phyloP scores from a whole-genome alignment of 2,888 invertebrate genomes.

The Chrysolina oricalcia region DNA sequence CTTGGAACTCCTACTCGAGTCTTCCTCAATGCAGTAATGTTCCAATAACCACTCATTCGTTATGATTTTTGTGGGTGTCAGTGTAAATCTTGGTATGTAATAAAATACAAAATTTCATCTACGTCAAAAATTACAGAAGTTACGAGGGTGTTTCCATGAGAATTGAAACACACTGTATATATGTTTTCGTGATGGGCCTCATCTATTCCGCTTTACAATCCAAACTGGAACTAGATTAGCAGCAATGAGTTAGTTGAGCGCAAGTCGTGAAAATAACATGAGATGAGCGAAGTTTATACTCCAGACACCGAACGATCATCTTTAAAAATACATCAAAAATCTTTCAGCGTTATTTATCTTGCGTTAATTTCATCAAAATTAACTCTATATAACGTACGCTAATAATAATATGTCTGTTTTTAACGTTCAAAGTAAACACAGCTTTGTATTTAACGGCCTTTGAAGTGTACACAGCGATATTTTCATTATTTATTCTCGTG shows the following conservation, averaged over 20 bases:
- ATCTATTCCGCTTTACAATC: too few relatives aligned
- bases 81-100: too few relatives aligned
- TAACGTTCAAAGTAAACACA: slow-evolving; percentile 47
- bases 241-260: neutral
- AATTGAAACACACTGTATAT: too few relatives aligned
- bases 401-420: slow-evolving; percentile 51
- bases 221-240: too few relatives aligned
- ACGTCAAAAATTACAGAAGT: too few relatives aligned
- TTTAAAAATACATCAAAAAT: slow-evolving; percentile 19
- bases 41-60: too few relatives aligned
- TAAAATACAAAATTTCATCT: too few relatives aligned
- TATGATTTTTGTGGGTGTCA: too few relatives aligned
- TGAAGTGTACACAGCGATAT: slow-evolving; percentile 52
- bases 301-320: neutral
- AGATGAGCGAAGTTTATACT: neutral
- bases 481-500: slow-evolving; percentile 51
- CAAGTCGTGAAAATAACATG: neutral
- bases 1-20: too few relatives aligned
- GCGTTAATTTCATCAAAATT: slow-evolving; percentile 18
- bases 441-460: slow-evolving; percentile 49
- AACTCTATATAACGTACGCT: slow-evolving; percentile 32
- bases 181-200: too few relatives aligned
- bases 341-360: slow-evolving; percentile 20
- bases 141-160: too few relatives aligned
- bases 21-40: too few relatives aligned